Evolutionary conservation across 2,113 vertebrate genomes (phyloP).

Genomic region (Triplophysa dalaica): DNA sequence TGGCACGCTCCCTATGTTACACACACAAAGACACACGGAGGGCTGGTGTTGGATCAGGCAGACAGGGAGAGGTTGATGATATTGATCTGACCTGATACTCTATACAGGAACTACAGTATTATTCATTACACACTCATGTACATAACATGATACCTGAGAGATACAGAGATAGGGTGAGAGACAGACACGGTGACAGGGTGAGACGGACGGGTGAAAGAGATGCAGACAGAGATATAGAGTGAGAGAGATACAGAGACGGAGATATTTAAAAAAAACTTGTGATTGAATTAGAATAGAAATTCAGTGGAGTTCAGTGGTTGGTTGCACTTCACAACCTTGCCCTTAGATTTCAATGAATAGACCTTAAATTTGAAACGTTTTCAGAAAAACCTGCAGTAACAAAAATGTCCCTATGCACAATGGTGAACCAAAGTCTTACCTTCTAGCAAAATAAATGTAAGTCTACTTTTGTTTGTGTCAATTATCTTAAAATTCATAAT

Average conservation of each 20-base stretch:
- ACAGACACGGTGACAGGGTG: constrained; percentile 24
- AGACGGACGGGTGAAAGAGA: constrained; percentile 7
- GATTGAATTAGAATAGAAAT: too few species aligned
- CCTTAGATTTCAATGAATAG: too few species aligned
- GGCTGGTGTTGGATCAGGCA: constrained; percentile 49
- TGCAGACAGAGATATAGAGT: neutral
- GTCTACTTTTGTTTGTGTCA: neutral
- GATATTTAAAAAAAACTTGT: too few species aligned
- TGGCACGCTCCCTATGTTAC: constrained; percentile 15
- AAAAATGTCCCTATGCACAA: too few species aligned
- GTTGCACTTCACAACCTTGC: too few species aligned
- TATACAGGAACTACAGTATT: constrained; percentile 63
- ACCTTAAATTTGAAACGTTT: too few species aligned
- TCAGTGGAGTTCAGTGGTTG: too few species aligned
- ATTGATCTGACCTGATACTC: constrained; percentile 58
- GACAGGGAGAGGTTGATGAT: constrained; percentile 41
- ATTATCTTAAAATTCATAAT: neutral
- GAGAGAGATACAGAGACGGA: constrained; percentile 1
- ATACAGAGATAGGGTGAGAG: neutral
- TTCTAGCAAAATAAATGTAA: too few species aligned
- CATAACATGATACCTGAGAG: constrained; percentile 48
- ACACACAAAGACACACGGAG: constrained; percentile 20
- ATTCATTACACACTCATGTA: constrained; percentile 57
- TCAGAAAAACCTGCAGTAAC: too few species aligned
- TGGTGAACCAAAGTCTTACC: too few species aligned